A percentile compares a stretch with the other conserved stretches of the same genome.
Evolutionary conservation across 2,797 vertebrate genomes (phyloP).

Genomic region (Lophotriccus pileatus): DNA sequence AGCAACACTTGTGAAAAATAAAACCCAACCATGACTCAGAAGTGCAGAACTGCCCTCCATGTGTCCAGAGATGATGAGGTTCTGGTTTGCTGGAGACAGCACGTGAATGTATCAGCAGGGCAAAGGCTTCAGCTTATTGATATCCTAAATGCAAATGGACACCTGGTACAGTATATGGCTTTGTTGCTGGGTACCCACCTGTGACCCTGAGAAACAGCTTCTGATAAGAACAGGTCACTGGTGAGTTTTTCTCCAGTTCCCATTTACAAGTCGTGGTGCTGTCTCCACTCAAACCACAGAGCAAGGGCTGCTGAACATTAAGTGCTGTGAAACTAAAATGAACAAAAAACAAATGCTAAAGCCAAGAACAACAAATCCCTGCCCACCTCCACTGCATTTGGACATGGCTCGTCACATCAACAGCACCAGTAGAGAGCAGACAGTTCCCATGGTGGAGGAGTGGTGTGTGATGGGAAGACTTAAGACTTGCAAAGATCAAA

Average conservation of each 20-base stretch:
- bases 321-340: not conserved
- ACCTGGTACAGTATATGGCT: conserved; percentile 60
- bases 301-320: not conserved
- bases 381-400: not conserved
- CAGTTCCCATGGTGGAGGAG: not conserved
- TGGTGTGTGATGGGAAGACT: conserved; percentile 33
- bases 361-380: not conserved
- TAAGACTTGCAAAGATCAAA: not conserved
- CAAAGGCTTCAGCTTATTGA: conserved; percentile 48
- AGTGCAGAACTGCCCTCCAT: conserved; percentile 45
- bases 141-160: not conserved
- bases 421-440: conserved; percentile 26
- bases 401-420: not conserved
- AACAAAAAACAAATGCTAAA: not conserved
- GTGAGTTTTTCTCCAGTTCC: not conserved
- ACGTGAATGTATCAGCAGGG: conserved; percentile 46
- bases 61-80: conserved; percentile 53
- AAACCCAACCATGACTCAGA: conserved; percentile 33
- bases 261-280: not conserved
- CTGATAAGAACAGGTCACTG: not conserved
- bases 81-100: conserved; percentile 41
- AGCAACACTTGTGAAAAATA: conserved; percentile 46
- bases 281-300: not conserved
- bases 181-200: conserved; percentile 46
- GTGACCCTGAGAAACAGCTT: not conserved